Base-by-base conservation (phyloP, 2,797 vertebrate species). In the Menidia menidia region DNA sequence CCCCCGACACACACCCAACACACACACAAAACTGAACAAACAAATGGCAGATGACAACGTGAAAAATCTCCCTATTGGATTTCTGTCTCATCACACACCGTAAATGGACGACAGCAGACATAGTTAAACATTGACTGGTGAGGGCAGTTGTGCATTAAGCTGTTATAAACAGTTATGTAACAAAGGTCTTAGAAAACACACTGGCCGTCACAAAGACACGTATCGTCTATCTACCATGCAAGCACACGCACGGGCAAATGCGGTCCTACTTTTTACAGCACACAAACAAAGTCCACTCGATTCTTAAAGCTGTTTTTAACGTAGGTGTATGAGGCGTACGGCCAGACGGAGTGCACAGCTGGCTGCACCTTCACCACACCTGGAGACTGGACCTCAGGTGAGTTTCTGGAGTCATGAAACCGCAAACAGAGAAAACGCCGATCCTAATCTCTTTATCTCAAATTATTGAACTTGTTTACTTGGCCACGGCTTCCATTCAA, bases 361-460 rank as follows among this genome's bases (percentile, higher is more conserved):
- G 98, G 98, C 54, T 99, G 98, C 80, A 99, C 98, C 44, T 99
- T 95, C 78, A 99, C 98, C 16, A 99, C 97, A 3, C 98, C 98
- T 1, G 97, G 98, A 64, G 98, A 99, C 92, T 99, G 97, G 97
- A 98, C 97, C 1, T 95, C 96, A 95, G 97, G 97, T 99, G 89
- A 90, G 44, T 0, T 0, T 30, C 15, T 13, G 14, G 0, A 0
- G 33, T 70, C 31, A 60, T 55, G 52, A 32, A 59, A 77, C 33
- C 32, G 19, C 2, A 25, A 25, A 25, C 16, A 15, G 0, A n/a
- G 15, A 0, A 14, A 5, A 53, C 2, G 31, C 18, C 1, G 10
- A 6, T 33, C 16, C 39, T 58, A 35, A 68, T 52, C 68, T 43
- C 48, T 32, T 39, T 7, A 39, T 25, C 15, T 50, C 0, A 1